phyloP scores from a whole-genome alignment of 2,797 vertebrate species.

The Alosa sapidissima region DNA sequence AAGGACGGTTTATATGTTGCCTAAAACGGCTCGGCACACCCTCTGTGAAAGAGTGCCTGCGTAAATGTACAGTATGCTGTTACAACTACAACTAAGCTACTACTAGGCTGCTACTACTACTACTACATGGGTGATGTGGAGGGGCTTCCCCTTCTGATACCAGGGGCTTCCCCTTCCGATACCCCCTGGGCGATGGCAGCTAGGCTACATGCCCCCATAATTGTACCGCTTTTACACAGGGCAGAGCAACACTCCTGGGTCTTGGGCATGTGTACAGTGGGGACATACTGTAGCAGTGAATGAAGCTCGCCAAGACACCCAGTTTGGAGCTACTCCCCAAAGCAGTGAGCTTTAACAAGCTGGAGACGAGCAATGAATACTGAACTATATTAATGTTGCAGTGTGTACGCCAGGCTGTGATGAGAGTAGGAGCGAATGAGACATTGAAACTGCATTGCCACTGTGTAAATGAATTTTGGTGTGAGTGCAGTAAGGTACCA shows the following conservation, averaged over 20 bases:
- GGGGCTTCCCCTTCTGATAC: neutral
- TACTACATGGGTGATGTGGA: neutral
- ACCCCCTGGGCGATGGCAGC: neutral
- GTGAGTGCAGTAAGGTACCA: neutral
- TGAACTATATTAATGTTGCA: neutral
- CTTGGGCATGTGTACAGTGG: neutral
- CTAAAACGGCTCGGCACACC: neutral
- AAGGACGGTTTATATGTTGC: conserved; percentile 11
- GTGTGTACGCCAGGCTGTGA: neutral
- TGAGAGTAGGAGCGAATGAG: neutral
- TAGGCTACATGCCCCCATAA: neutral
- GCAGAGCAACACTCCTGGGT: neutral
- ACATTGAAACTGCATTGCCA: neutral
- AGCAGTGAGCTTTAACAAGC: neutral
- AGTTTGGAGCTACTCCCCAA: neutral
- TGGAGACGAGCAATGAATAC: neutral
- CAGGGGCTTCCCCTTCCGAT: neutral
- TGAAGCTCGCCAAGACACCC: neutral
- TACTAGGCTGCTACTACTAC: no score
- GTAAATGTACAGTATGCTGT: no score
- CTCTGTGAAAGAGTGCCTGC: neutral
- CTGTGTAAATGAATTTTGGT: neutral
- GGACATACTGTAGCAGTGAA: neutral
- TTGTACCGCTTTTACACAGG: neutral
- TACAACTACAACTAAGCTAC: neutral